phyloP scores from a whole-genome alignment of 2,113 vertebrate species.

The Tricholaema leucomelas region DNA sequence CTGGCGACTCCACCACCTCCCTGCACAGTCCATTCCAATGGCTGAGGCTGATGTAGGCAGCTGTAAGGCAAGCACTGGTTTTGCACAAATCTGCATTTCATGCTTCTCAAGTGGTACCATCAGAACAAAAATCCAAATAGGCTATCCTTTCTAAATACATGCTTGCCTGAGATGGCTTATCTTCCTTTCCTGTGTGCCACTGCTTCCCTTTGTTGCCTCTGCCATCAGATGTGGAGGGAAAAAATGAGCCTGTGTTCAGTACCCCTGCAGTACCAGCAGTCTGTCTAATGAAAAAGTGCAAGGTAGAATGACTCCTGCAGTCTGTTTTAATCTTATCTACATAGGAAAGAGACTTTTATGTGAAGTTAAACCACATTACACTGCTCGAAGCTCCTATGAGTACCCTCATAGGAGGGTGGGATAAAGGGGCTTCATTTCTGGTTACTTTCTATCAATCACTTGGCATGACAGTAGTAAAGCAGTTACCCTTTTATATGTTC shows the following conservation, averaged over 20 bases:
- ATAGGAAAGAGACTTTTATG: not conserved
- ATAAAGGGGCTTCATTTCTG: not conserved
- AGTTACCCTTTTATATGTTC: not conserved
- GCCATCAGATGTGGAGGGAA: not conserved
- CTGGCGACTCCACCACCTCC: too few relatives aligned
- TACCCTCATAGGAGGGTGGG: not conserved
- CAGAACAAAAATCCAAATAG: not conserved
- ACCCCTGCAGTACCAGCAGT: not conserved
- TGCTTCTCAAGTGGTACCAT: not conserved
- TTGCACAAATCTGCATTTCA: not conserved
- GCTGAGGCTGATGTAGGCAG: not conserved
- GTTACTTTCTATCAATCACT: not conserved
- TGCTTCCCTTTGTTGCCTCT: not conserved
- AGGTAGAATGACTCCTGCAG: conserved; percentile 49
- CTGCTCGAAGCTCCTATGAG: not conserved
- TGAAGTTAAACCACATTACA: conserved; percentile 2
- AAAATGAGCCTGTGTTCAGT: conserved; percentile 21
- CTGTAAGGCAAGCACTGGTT: not conserved
- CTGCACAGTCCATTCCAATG: too few relatives aligned
- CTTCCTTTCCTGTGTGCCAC: not conserved
- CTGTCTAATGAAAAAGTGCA: conserved; percentile 51
- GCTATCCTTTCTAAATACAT: not conserved
- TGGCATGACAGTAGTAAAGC: not conserved
- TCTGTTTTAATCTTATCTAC: conserved; percentile 38
- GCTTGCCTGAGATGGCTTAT: not conserved